phyloP scores from a whole-genome alignment of 2,113 vertebrate genomes.

The Chaetops frenatus region DNA sequence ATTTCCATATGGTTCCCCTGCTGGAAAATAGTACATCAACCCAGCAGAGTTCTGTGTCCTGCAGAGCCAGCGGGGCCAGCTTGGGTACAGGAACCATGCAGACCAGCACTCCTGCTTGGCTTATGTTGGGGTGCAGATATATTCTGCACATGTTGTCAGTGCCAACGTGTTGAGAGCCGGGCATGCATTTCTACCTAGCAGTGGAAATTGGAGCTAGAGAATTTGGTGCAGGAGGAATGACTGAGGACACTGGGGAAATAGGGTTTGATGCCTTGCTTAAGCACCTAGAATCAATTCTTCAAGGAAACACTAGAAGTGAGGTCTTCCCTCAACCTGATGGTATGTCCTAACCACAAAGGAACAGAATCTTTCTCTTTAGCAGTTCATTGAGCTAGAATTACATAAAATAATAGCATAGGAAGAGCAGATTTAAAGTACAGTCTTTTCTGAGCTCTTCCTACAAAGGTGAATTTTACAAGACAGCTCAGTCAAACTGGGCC shows the following conservation, averaged over 20 bases:
- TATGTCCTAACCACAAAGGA: background rate
- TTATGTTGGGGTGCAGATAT: background rate
- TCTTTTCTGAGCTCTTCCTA: background rate
- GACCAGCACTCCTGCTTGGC: background rate
- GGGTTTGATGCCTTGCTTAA: background rate
- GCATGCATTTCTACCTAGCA: background rate
- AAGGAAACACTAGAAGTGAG: background rate
- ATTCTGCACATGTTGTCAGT: background rate
- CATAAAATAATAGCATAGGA: background rate
- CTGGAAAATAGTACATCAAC: background rate
- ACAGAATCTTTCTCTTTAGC: background rate
- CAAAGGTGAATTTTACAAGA: background rate
- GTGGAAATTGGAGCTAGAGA: background rate
- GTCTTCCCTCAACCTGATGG: background rate
- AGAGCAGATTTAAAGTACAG: background rate
- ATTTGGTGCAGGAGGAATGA: background rate
- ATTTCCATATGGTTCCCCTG: background rate
- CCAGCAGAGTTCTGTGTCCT: background rate
- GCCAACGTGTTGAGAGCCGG: fast-evolving
- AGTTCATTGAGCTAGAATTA: background rate
- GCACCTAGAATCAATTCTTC: background rate
- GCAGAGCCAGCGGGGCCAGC: background rate
- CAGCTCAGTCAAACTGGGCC: fast-evolving
- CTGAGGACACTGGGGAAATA: background rate
- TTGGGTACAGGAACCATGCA: background rate